Base-by-base conservation (phyloP, 2,797 vertebrate genomes). In the Pogoniulus pusillus region DNA sequence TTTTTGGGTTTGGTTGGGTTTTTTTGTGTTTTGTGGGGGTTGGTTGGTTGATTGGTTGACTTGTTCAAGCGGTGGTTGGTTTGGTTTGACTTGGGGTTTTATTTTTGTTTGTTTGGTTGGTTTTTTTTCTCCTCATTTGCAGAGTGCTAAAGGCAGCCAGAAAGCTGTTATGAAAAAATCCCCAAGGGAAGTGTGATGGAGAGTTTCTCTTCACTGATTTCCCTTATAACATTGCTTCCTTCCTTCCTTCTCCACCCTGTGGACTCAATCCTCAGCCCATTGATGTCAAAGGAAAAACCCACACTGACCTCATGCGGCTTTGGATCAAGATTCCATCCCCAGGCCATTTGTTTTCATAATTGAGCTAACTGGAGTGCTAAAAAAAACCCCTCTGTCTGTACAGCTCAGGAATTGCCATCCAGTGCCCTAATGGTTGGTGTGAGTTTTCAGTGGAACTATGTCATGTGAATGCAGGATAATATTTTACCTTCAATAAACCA, bases 231-330 rank as follows among this genome's bases (percentile, higher is more conserved):
- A 94, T 89, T 81, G 82, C 95, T 96, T 96, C 93, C 94, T 95
- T 93, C 89, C 87, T 86, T 69, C 55, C 43, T 60, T 94, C 92
- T 87, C 93, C 94, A 89, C 95, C 94, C 94, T 75, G 47, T 0
- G 0, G 89, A 55, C 43, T 94, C 5, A 2, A 66, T 91, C 86
- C 75, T 85, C 72, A 90, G 62, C 43, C 85, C 69, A 29, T 8
- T 92, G 93, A 94, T 95, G 81, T 90, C 85, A 96, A 94, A 93
- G 94, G 90, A 94, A 96, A 93, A 93, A 82, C 76, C 66, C 70
- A 92, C 81, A 91, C 90, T 94, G 93, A 96, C 93, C 94, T 95
- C 94, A 87, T 57, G 84, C 1, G 75, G 93, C 72, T 95, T 78
- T 90, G 88, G 86, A 91, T 91, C 75, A 70, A 0, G 34, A 51